These are phyloP conservation scores for Podilymbus podiceps DNA, from an alignment of 2,113 vertebrate species.

Conservation along the genomic window DNA sequence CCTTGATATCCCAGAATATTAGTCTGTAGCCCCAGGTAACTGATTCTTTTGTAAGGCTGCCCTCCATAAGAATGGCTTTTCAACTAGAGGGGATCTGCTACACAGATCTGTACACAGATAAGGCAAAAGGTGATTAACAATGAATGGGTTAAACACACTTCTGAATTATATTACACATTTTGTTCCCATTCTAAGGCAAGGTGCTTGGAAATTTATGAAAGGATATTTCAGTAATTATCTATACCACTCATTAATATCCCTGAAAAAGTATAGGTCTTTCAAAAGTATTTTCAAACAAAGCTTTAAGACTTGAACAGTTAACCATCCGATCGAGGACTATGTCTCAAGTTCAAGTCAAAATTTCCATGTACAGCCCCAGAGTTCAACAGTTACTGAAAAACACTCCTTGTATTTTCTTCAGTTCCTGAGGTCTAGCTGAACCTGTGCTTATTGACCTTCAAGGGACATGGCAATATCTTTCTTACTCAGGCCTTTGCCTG, in stretches of 20 bases:
- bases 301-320: not conserved
- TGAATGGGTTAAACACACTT: not conserved
- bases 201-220: not conserved
- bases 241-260: not conserved
- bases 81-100: not conserved
- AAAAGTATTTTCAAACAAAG: not conserved
- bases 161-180: not conserved
- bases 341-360: not conserved
- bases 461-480: not conserved
- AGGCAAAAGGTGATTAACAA: not conserved
- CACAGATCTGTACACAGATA: not conserved
- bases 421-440: not conserved
- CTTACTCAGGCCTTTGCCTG: not conserved
- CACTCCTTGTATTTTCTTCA: not conserved
- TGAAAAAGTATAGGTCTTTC: not conserved
- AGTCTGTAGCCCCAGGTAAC: not conserved
- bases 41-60: not conserved
- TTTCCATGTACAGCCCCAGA: not conserved
- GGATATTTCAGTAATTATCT: not conserved
- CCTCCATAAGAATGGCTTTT: not conserved
- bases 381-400: not conserved
- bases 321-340: not conserved
- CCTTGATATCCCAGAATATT: not conserved
- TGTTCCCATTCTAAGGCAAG: not conserved
- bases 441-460: constrained; percentile 5